These are phyloP conservation scores for Sinosuthora webbiana DNA, from an alignment of 2,113 vertebrate species.

Conservation along the genomic window DNA sequence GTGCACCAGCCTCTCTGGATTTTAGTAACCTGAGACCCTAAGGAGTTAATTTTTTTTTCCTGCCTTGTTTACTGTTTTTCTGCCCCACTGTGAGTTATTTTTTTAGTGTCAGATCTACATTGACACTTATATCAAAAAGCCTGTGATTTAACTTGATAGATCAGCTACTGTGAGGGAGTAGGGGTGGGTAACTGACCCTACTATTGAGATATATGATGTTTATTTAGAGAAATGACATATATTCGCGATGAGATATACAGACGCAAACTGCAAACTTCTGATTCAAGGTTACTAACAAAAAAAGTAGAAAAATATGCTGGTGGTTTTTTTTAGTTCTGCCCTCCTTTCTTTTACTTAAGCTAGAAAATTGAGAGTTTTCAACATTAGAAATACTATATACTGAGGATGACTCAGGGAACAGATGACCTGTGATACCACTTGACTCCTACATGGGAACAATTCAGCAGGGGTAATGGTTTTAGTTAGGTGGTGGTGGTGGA, in stretches of 20 bases:
- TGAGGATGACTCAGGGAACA: not conserved
- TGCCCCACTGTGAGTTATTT: not conserved
- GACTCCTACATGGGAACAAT: not conserved
- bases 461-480: not conserved
- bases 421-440: not conserved
- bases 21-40: not conserved
- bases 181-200: conserved; percentile 18
- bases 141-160: conserved; percentile 45
- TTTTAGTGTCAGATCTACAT: conserved; percentile 28
- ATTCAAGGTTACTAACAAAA: conserved; percentile 46
- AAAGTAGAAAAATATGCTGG: not conserved
- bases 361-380: not conserved
- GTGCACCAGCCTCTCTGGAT: not conserved
- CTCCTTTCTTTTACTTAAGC: not conserved
- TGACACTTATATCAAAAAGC: conserved; percentile 34
- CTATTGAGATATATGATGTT: conserved; percentile 57
- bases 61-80: not conserved
- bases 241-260: conserved; percentile 24
- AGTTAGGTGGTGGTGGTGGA: not conserved
- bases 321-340: not conserved
- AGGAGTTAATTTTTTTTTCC: not conserved
- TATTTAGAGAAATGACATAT: conserved; percentile 52
- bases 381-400: not conserved
- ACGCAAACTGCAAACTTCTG: not conserved
- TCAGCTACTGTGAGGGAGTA: not conserved